Evolutionary conservation across 2,888 invertebrate genomes (phyloP).

Genomic region (Thera britannica): DNA sequence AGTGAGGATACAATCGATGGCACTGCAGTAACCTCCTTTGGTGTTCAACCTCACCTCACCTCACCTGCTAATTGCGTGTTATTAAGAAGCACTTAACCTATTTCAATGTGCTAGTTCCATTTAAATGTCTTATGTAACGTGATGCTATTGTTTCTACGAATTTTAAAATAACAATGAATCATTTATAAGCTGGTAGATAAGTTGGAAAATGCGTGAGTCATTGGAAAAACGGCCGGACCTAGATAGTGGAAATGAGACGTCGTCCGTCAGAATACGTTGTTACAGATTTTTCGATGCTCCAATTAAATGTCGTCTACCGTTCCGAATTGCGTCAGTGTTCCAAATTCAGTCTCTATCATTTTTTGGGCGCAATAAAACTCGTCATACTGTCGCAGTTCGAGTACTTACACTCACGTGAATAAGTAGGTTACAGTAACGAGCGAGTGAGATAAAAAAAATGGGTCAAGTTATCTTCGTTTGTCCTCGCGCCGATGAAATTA

Average conservation of each 20-base stretch:
- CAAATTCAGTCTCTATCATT: constrained; percentile 49
- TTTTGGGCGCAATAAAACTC: constrained; percentile 50
- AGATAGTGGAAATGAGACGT: constrained; percentile 8
- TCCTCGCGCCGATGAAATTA: constrained; percentile 82
- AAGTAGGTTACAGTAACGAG: constrained; percentile 79
- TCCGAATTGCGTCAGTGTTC: constrained; percentile 51
- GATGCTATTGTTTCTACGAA: constrained; percentile 56
- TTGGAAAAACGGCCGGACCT: constrained; percentile 32
- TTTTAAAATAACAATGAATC: constrained; percentile 39
- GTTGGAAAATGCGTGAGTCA: constrained; percentile 41
- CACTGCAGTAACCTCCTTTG: constrained; percentile 38
- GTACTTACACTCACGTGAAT: constrained; percentile 62
- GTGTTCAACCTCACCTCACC: constrained; percentile 49
- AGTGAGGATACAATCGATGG: constrained; percentile 47
- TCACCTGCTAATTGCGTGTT: constrained; percentile 69
- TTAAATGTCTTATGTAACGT: constrained; percentile 59
- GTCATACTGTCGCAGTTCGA: constrained; percentile 56
- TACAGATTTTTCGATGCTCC: constrained; percentile 24
- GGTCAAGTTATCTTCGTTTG: constrained; percentile 83
- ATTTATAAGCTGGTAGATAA: constrained; percentile 28
- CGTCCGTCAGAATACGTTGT: not conserved
- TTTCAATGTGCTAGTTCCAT: constrained; percentile 72
- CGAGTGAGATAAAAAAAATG: constrained; percentile 81
- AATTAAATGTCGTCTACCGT: constrained; percentile 30
- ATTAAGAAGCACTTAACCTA: constrained; percentile 82